A percentile compares a stretch with the other conserved stretches of the same genome.
Conservation (phyloP, 2,797 vertebrate species). For the Poecile montanus region DNA sequence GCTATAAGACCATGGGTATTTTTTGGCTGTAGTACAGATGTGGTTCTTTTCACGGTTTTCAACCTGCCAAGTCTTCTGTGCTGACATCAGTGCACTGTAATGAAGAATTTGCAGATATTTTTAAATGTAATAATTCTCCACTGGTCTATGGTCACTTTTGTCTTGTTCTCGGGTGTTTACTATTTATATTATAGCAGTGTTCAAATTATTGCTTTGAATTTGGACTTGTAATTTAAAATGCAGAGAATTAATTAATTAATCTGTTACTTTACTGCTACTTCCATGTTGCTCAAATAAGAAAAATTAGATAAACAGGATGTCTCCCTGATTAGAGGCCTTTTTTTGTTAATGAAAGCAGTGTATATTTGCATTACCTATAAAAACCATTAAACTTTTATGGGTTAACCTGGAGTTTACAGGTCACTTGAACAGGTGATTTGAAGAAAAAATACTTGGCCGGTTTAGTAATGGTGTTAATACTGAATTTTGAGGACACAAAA, state of each 20-base stretch:
- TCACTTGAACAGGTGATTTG: not conserved
- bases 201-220: not conserved
- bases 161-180: not conserved
- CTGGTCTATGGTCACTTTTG: not conserved
- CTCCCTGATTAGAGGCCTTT: not conserved
- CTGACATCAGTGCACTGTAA: not conserved
- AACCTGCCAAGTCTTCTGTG: not conserved
- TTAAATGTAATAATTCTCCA: not conserved
- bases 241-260: not conserved
- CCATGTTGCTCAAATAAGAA: not conserved
- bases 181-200: not conserved
- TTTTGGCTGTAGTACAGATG: not conserved
- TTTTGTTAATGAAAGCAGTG: not conserved
- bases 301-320: not conserved
- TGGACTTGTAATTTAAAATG: not conserved
- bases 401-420: not conserved
- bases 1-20: not conserved
- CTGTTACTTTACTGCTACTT: not conserved
- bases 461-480: not conserved
- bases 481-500: not conserved
- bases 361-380: not conserved
- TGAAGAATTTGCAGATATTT: not conserved
- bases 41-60: not conserved
- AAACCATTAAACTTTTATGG: not conserved
- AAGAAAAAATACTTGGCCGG: not conserved